Evolutionary conservation across 2,113 vertebrate species (phyloP).

Genomic region (Rhombomys opimus): DNA sequence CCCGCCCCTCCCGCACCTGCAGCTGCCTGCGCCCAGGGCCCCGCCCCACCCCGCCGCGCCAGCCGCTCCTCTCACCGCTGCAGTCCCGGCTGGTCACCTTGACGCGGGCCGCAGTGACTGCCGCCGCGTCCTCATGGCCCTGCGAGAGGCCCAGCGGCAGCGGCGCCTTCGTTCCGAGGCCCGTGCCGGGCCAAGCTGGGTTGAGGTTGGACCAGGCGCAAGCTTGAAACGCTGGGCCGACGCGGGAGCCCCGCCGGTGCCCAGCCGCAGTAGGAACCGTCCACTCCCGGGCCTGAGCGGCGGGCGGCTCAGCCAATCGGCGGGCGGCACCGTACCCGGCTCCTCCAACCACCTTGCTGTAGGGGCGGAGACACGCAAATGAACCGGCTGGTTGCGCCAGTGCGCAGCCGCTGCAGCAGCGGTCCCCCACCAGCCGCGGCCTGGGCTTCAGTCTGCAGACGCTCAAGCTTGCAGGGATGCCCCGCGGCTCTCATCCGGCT

Average conservation of each 20-base stretch:
- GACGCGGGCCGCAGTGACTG: conserved; percentile 77
- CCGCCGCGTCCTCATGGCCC: conserved; percentile 81
- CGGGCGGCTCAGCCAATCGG: conserved; percentile 69
- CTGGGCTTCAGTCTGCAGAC: background rate
- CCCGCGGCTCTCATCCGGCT: background rate
- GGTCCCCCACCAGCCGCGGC: conserved; percentile 43
- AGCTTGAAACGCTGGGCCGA: conserved; percentile 66
- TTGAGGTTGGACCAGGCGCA: conserved; percentile 63
- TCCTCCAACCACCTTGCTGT: conserved; percentile 65
- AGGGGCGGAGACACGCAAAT: conserved; percentile 76
- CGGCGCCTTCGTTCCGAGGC: conserved; percentile 67
- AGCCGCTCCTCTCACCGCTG: conserved; percentile 66
- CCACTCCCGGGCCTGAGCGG: conserved; percentile 72
- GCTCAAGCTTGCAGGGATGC: conserved; percentile 48
- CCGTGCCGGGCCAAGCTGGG: conserved; percentile 54
- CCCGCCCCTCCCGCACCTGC: conserved; percentile 77
- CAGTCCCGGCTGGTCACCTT: conserved; percentile 82
- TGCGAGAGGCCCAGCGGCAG: conserved; percentile 72
- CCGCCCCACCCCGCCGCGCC: conserved; percentile 56
- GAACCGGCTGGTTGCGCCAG: conserved; percentile 42
- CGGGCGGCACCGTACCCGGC: background rate
- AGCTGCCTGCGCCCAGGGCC: conserved; percentile 55
- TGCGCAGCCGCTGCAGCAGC: conserved; percentile 77
- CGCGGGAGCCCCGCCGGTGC: conserved; percentile 68
- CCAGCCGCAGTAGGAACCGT: conserved; percentile 80